These are phyloP conservation scores for Ictalurus furcatus DNA, from an alignment of 2,113 vertebrate genomes.

Conservation along the genomic window DNA sequence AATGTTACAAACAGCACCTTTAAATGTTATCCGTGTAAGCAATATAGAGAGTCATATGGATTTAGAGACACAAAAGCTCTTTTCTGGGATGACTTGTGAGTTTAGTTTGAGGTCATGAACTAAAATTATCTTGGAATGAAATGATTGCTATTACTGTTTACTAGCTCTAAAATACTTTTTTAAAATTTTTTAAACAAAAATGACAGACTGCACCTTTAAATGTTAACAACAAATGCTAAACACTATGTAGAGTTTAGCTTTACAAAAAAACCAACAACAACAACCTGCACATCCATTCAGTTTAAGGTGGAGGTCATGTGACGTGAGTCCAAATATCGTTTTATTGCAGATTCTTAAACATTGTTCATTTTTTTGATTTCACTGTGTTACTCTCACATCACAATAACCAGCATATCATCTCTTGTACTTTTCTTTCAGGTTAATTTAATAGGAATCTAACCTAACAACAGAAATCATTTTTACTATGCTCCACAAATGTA, in stretches of 20 bases:
- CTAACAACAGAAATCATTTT: not conserved
- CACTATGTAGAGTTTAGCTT: not conserved
- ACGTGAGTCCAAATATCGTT: not conserved
- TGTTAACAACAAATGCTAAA: not conserved
- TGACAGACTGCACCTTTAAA: not conserved
- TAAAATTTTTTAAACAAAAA: not conserved
- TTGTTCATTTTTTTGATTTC: too few relatives aligned
- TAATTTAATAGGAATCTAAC: not conserved
- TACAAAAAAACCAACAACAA: too few relatives aligned
- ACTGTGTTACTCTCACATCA: too few relatives aligned
- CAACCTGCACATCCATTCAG: not conserved
- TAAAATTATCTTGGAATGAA: not conserved
- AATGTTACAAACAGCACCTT: not conserved
- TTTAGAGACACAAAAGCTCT: too few relatives aligned
- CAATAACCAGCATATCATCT: not conserved
- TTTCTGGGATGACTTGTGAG: too few relatives aligned
- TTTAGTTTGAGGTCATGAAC: not conserved
- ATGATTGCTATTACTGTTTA: not conserved
- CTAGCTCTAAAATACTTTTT: not conserved
- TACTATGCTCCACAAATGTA: not conserved
- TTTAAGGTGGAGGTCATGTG: not conserved
- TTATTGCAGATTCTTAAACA: not conserved
- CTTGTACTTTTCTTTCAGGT: not conserved
- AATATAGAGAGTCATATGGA: not conserved
- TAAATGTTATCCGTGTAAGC: not conserved